Conservation (phyloP, 2,888 invertebrate genomes). For the Lasioglossum calceatum region DNA sequence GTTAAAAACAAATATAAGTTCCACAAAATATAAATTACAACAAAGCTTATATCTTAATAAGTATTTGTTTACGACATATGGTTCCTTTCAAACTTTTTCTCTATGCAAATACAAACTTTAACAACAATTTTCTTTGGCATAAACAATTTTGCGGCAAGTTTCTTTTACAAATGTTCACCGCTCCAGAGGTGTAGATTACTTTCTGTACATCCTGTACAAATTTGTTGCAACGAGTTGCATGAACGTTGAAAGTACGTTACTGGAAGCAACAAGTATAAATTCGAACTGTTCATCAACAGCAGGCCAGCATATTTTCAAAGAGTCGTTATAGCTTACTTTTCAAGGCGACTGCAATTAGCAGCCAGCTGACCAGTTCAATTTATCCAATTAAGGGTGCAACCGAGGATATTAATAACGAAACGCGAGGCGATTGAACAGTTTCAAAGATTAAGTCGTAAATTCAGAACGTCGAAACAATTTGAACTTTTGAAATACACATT, state of each 20-base stretch:
- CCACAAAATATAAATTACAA: too few relatives aligned
- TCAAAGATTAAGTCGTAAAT: not conserved
- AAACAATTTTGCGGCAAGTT: too few relatives aligned
- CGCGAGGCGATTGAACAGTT: not conserved
- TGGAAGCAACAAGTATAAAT: not conserved
- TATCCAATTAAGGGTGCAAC: conserved; percentile 2
- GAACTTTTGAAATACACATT: conserved; percentile 31
- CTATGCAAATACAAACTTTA: too few relatives aligned
- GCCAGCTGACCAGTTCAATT: conserved; percentile 1
- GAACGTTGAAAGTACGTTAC: not conserved
- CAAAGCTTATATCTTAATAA: too few relatives aligned
- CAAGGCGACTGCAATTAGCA: conserved; percentile 2
- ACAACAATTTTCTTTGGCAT: too few relatives aligned
- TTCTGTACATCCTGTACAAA: not conserved
- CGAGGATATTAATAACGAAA: conserved; percentile 1
- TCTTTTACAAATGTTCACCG: too few relatives aligned
- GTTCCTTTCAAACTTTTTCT: too few relatives aligned
- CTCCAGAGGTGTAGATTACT: too few relatives aligned
- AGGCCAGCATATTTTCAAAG: not conserved
- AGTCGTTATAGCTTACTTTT: not conserved
- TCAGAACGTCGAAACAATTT: conserved; percentile 12
- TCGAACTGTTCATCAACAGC: not conserved
- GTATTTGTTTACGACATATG: too few relatives aligned
- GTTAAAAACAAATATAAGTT: too few relatives aligned
- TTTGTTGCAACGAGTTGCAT: not conserved